Evolutionary conservation across 2,113 vertebrate genomes (phyloP).

Genomic region (Entelurus aequoreus): DNA sequence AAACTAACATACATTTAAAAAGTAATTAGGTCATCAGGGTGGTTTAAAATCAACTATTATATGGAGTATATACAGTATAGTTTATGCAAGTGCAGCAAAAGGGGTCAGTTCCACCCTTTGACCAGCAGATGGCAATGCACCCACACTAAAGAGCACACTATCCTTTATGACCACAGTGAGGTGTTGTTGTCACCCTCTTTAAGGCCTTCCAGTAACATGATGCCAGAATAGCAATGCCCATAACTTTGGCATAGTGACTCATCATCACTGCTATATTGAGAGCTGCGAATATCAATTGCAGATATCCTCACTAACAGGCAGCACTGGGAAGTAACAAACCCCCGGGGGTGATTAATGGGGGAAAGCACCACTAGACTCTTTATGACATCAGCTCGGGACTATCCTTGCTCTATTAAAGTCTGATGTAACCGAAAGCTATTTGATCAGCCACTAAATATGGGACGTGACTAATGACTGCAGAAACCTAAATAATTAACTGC

Average conservation of each 20-base stretch:
- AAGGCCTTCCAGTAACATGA: slow-evolving; percentile 28
- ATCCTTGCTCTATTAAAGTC: slow-evolving; percentile 15
- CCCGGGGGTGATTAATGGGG: slow-evolving; percentile 11
- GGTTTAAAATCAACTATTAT: too few species aligned
- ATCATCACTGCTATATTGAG: slow-evolving; percentile 20
- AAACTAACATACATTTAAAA: too few species aligned
- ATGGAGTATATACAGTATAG: background rate
- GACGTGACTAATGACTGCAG: slow-evolving; percentile 2
- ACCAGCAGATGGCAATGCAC: slow-evolving; percentile 38
- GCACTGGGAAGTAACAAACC: slow-evolving; percentile 24
- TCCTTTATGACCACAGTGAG: slow-evolving; percentile 20
- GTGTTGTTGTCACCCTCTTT: slow-evolving; percentile 5
- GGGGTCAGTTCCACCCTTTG: background rate
- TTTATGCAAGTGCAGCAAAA: background rate
- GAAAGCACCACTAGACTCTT: slow-evolving; percentile 9
- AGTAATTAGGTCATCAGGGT: too few species aligned
- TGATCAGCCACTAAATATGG: slow-evolving; percentile 20
- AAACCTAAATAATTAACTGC: background rate
- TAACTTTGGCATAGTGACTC: slow-evolving; percentile 21
- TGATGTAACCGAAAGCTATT: slow-evolving; percentile 24
- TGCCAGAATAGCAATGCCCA: slow-evolving; percentile 6
- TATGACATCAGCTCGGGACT: slow-evolving; percentile 41
- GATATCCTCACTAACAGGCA: slow-evolving; percentile 25
- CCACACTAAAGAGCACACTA: slow-evolving; percentile 3
- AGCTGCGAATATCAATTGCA: slow-evolving; percentile 1